Evolutionary conservation across 2,113 vertebrate species (phyloP).

Genomic region (Oreochromis tanganicae): DNA sequence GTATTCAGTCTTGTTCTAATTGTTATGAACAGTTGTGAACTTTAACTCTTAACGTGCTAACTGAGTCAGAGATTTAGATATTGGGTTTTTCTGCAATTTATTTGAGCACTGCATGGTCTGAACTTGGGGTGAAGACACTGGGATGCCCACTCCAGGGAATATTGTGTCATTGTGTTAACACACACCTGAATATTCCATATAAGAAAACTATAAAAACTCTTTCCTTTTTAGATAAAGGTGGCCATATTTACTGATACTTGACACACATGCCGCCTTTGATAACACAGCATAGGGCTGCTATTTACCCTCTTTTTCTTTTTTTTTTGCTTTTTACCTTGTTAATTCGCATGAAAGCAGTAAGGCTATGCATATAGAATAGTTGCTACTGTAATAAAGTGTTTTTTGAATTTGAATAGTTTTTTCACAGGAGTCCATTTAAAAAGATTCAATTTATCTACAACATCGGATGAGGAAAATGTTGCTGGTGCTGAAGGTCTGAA

Average conservation of each 20-base stretch:
- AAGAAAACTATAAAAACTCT: background rate
- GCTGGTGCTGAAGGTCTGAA: background rate
- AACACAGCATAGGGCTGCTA: background rate
- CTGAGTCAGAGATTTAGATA: background rate
- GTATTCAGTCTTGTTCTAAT: background rate
- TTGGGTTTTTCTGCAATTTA: background rate
- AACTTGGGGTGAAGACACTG: background rate
- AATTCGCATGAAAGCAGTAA: background rate
- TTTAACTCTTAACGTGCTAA: background rate
- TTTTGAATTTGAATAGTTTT: background rate
- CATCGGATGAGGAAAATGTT: background rate
- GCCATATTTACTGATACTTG: background rate
- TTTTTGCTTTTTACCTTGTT: background rate
- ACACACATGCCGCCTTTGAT: background rate
- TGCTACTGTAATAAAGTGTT: background rate
- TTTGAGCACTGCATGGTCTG: background rate
- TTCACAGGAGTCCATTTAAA: background rate
- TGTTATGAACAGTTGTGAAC: background rate
- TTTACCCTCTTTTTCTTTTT: background rate
- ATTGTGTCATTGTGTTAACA: background rate
- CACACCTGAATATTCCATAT: background rate
- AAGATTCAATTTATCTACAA: background rate
- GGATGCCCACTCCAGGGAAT: background rate
- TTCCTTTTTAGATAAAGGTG: background rate
- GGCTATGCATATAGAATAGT: background rate